These are phyloP conservation scores for Isichthys henryi DNA, from an alignment of 2,113 vertebrate genomes.

Conservation along the genomic window DNA sequence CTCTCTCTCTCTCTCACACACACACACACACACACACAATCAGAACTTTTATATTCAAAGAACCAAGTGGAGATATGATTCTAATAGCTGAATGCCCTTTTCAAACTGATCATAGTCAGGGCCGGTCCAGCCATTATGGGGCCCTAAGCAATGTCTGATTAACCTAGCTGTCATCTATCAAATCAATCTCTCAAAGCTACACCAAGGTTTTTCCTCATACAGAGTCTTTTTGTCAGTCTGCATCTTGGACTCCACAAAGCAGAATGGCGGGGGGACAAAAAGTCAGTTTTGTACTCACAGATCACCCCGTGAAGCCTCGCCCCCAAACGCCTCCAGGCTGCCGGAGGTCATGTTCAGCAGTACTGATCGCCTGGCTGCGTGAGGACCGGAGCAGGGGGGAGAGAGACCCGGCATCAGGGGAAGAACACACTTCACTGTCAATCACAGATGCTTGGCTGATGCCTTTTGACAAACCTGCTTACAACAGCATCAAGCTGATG, in stretches of 20 bases:
- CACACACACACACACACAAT: neutral
- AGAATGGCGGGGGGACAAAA: neutral
- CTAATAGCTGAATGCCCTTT: neutral
- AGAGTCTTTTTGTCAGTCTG: neutral
- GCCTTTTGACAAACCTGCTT: neutral
- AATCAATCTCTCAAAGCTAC: neutral
- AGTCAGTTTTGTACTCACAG: slow-evolving; percentile 60
- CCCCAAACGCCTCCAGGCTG: slow-evolving; percentile 74
- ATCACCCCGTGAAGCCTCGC: slow-evolving; percentile 69
- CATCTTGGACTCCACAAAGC: neutral
- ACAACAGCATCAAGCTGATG: neutral
- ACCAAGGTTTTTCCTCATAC: neutral
- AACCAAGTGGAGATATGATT: neutral
- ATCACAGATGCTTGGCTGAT: neutral
- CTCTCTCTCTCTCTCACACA: no score
- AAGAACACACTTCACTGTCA: neutral
- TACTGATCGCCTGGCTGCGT: slow-evolving; percentile 54
- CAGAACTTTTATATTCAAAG: neutral
- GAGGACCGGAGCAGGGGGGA: slow-evolving; percentile 7
- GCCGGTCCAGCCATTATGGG: neutral
- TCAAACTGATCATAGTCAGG: neutral
- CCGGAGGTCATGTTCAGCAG: slow-evolving; percentile 62
- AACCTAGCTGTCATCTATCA: no score
- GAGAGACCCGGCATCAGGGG: neutral
- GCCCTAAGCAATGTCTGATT: neutral